phyloP scores from a whole-genome alignment of 2,888 invertebrate genomes.

The Campoplex nolae region DNA sequence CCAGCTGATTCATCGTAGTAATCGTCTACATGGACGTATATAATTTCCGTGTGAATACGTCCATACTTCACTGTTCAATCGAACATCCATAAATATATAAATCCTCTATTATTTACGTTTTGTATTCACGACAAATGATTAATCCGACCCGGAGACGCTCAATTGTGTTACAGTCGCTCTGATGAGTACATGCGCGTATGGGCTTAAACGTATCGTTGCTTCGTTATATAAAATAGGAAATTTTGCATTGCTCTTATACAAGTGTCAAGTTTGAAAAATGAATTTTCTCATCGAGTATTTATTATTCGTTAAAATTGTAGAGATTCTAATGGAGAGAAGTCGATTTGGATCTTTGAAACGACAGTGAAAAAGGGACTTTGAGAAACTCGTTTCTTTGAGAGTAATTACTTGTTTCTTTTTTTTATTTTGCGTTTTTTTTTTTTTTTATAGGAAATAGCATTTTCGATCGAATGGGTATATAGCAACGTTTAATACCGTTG shows the following conservation, averaged over 20 bases:
- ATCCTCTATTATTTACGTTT: constrained; percentile 17
- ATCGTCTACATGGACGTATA: constrained; percentile 19
- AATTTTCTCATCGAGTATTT: not conserved
- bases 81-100: constrained; percentile 36
- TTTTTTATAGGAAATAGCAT: not conserved
- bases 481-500: not conserved
- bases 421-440: too few relatives aligned
- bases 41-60: constrained; percentile 19
- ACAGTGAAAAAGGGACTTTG: not conserved
- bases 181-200: not conserved
- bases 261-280: not conserved
- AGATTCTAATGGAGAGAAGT: not conserved
- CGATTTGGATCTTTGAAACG: too few relatives aligned
- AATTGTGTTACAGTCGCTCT: not conserved
- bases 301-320: not conserved
- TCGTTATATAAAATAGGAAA: not conserved
- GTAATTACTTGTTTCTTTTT: not conserved
- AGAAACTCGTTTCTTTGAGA: not conserved
- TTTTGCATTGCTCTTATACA: not conserved
- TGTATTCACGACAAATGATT: constrained; percentile 41
- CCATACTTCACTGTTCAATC: constrained; percentile 10
- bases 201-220: not conserved
- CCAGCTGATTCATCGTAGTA: constrained; percentile 38
- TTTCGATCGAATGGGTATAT: not conserved
- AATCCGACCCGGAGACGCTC: constrained; percentile 13